Conservation (phyloP, 2,113 vertebrate genomes). For the Callocephalon fimbriatum region DNA sequence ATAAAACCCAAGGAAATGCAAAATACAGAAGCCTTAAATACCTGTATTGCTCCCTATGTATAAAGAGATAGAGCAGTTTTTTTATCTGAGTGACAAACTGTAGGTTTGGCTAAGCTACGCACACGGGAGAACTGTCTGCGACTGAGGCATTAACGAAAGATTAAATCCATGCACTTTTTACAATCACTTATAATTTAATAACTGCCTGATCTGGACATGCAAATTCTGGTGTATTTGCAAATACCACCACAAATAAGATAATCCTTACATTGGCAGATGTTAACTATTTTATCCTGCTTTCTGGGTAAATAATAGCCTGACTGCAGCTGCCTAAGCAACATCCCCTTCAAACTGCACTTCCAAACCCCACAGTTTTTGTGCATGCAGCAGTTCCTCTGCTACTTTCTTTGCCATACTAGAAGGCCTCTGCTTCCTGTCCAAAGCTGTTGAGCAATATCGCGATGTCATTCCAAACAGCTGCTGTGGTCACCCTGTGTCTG, state of each 20-base stretch:
- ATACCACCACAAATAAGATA: neutral
- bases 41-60: neutral
- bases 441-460: neutral
- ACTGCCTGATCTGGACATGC: neutral
- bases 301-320: neutral
- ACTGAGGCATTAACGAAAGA: neutral
- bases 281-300: neutral
- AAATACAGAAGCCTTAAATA: neutral
- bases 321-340: neutral
- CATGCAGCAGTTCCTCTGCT: neutral
- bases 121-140: neutral
- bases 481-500: slow-evolving; percentile 41
- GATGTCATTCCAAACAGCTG: slow-evolving; percentile 41
- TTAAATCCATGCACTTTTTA: neutral
- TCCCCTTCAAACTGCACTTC: neutral
- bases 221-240: neutral
- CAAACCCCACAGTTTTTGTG: neutral
- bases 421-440: slow-evolving; percentile 8
- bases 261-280: neutral
- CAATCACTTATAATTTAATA: neutral
- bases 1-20: neutral
- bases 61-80: neutral
- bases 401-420: neutral
- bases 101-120: neutral
- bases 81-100: neutral